Conservation (phyloP, 2,888 invertebrate species). For the Andrena fulva region DNA sequence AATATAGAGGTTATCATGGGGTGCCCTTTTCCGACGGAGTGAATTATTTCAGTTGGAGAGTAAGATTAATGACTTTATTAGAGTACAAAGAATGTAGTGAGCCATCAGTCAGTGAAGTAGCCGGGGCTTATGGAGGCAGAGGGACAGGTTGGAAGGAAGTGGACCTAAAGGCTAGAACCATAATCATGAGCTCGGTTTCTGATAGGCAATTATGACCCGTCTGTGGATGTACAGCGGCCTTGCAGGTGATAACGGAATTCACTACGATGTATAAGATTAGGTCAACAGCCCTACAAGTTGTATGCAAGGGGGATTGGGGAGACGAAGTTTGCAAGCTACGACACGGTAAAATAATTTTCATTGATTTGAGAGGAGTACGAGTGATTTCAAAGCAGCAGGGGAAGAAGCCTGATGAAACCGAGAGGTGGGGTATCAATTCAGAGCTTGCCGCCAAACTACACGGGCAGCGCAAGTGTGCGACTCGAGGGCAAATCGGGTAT, state of each 20-base stretch:
- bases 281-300: slow-evolving; percentile 61
- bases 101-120: not conserved
- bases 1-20: not conserved
- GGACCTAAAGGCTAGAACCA: not conserved
- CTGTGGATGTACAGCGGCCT: slow-evolving; percentile 16
- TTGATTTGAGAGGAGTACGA: slow-evolving; percentile 65
- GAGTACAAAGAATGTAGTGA: not conserved
- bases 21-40: not conserved
- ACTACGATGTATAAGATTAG: slow-evolving; percentile 60
- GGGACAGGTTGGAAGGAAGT: not conserved
- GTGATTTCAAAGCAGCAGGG: slow-evolving; percentile 68
- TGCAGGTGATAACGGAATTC: slow-evolving; percentile 59
- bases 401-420: slow-evolving; percentile 59
- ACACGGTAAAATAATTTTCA: slow-evolving; percentile 53
- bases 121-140: not conserved
- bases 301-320: slow-evolving; percentile 49
- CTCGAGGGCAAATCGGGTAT: not conserved
- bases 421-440: slow-evolving; percentile 71
- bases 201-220: slow-evolving; percentile 56
- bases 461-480: slow-evolving; percentile 6
- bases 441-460: slow-evolving; percentile 66
- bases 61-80: not conserved
- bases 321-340: slow-evolving; percentile 56
- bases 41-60: not conserved
- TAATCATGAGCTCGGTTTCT: not conserved